These are phyloP conservation scores for Neodiprion fabricii DNA, from an alignment of 1,140 invertebrate species.

Conservation along the genomic window DNA sequence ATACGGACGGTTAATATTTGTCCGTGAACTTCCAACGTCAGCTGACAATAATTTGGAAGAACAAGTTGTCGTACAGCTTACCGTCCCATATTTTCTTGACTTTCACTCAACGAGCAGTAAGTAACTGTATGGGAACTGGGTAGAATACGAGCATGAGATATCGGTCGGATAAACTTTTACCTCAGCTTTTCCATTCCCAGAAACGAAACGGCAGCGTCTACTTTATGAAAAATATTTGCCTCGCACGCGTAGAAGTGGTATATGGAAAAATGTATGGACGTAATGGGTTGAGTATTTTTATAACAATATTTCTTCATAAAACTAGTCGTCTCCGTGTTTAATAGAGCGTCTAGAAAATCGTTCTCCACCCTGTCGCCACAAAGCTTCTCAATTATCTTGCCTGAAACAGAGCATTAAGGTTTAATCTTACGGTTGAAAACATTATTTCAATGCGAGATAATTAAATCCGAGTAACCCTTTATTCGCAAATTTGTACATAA, in stretches of 20 bases:
- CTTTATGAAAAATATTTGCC: slow-evolving; percentile 5
- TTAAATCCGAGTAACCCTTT: slow-evolving; percentile 8
- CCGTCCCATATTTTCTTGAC: slow-evolving; percentile 34
- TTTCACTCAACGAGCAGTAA: slow-evolving; percentile 30
- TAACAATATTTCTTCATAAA: no score
- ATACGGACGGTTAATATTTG: not conserved
- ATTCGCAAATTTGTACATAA: slow-evolving; percentile 18
- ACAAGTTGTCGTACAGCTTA: not conserved
- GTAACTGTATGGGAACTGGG: not conserved
- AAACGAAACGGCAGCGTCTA: not conserved
- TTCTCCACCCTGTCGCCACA: not conserved
- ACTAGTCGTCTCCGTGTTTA: not conserved
- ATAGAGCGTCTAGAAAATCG: not conserved
- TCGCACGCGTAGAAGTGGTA: no score
- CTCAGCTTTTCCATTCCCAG: slow-evolving; percentile 23
- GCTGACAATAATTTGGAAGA: not conserved
- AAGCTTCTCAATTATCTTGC: not conserved
- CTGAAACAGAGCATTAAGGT: not conserved
- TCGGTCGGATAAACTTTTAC: slow-evolving; percentile 41
- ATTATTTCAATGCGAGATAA: no score
- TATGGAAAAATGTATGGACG: no score
- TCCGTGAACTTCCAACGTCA: slow-evolving; percentile 15
- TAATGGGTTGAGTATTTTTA: no score
- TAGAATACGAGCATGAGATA: slow-evolving; percentile 14
- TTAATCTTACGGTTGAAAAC: no score